These are phyloP conservation scores for Crenichthys baileyi DNA, from an alignment of 2,797 vertebrate genomes.

Conservation along the genomic window DNA sequence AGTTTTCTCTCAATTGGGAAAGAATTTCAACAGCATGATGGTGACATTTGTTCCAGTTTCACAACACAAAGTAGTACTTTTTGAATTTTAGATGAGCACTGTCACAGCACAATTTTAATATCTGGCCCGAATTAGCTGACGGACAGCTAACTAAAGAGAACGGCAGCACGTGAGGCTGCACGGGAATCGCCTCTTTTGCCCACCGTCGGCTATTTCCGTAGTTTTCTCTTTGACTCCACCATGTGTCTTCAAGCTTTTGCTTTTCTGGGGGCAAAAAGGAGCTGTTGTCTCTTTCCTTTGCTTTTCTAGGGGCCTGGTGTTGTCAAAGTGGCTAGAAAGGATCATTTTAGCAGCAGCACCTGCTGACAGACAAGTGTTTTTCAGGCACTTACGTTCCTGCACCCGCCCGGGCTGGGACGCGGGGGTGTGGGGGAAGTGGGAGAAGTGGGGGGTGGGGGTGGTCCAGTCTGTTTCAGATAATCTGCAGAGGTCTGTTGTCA, in stretches of 20 bases:
- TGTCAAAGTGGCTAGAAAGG: constrained; percentile 71
- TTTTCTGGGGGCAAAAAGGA: constrained; percentile 69
- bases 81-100: constrained; percentile 54
- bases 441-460: constrained; percentile 49
- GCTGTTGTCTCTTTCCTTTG: constrained; percentile 76
- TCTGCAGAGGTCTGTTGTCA: constrained; percentile 79
- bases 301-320: constrained; percentile 71
- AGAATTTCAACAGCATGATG: constrained; percentile 47
- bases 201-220: constrained; percentile 64
- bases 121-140: constrained; percentile 38
- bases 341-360: constrained; percentile 74
- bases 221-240: constrained; percentile 67
- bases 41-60: constrained; percentile 36
- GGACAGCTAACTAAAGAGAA: constrained; percentile 64
- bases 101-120: constrained; percentile 74
- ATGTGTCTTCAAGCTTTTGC: constrained; percentile 77
- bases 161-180: constrained; percentile 60
- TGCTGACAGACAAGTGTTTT: constrained; percentile 76
- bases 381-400: constrained; percentile 70
- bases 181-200: constrained; percentile 63
- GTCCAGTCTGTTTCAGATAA: constrained; percentile 77
- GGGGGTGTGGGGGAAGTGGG: constrained; percentile 50
- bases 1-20: constrained; percentile 34
- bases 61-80: constrained; percentile 61
- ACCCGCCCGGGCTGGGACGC: constrained; percentile 38